A percentile compares a stretch with the other conserved stretches of the same genome.
These are phyloP conservation scores for Drosophila bocki DNA, from an alignment of 1,140 invertebrate genomes.

Conservation along the genomic window DNA sequence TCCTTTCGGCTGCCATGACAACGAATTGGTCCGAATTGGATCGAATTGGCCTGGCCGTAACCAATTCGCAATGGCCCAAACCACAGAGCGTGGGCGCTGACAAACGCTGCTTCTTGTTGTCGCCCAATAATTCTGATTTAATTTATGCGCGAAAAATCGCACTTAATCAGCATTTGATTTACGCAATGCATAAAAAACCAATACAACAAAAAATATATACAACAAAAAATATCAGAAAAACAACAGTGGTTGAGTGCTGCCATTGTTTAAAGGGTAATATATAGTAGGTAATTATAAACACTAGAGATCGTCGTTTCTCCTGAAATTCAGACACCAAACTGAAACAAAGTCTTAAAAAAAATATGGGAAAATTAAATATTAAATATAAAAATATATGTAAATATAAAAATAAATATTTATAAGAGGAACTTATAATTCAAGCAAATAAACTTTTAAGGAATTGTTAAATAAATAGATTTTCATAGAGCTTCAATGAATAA, in stretches of 20 bases:
- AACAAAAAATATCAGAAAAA: neutral
- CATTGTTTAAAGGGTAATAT: constrained; percentile 6
- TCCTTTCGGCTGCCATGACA: constrained; percentile 18
- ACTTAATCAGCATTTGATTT: constrained; percentile 81
- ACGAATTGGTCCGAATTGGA: constrained; percentile 17
- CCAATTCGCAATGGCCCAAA: constrained; percentile 32
- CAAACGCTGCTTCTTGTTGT: constrained; percentile 28
- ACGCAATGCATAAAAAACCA: constrained; percentile 32
- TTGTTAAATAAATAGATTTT: no score
- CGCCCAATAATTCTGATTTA: constrained; percentile 72
- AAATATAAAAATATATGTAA: no score
- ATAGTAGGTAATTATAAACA: constrained; percentile 5
- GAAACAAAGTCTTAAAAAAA: no score
- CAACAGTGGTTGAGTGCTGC: neutral
- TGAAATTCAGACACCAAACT: neutral
- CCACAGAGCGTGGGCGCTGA: constrained; percentile 41
- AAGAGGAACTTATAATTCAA: no score
- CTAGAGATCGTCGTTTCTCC: neutral
- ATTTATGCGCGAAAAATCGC: constrained; percentile 74
- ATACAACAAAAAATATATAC: neutral
- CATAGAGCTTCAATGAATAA: neutral
- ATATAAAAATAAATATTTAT: no score
- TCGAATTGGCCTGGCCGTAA: constrained; percentile 24
- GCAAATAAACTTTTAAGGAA: no score
- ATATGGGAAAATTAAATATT: no score